Evolutionary conservation across 37 sponge, comb jelly and placozoan genomes (phyloP), one percentile per base, ranked within the genome.

Genomic region (Beroe forskalii): DNA sequence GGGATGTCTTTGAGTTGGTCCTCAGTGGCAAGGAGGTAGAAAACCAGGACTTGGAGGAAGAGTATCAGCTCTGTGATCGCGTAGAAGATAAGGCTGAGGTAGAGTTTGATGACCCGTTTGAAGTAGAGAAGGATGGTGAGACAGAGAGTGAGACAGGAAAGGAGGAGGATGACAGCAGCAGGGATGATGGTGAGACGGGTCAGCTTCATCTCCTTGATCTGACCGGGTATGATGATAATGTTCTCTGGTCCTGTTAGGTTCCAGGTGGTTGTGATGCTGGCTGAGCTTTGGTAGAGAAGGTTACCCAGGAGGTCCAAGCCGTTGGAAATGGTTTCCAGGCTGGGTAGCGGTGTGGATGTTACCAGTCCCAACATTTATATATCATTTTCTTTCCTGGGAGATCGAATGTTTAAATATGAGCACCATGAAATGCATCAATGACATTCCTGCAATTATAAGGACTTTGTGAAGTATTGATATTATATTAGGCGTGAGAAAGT

Each of bases 151-250:
- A 25, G 3, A 44, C 86, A 80, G 1, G 86, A 80, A 25, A 43
- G 1, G 48, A 80, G 86, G 35, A 80, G 86, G 30, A 44, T 43
- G 1, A 43, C 0, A 1, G 86, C 86, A 14, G 86, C 40, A 1
- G 86, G 86, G 42, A 80, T 80, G 55, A 80, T 80, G 55, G 55
- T 41, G 28, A 41, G 8, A n/a, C 30, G 28, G 25, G 86, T 80
- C 17, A 42, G 37, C 1, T 44, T 2, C 86, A 80, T 80, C 4
- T 80, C 55, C 27, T 35, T 37, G 8, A 80, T 69, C 38, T 69
- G 72, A 14, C 20, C 32, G 1, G 72, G 72, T 1, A 69, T 27
- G 39, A 69, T 69, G 17, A 32, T 32, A 35, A 69, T 69, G 38
- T 33, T 32, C 17, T 69, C 72, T 32, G 72, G 72, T 27, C 38